Base-by-base conservation (phyloP, 1,140 invertebrate genomes). In the Cotesia vestalis region DNA sequence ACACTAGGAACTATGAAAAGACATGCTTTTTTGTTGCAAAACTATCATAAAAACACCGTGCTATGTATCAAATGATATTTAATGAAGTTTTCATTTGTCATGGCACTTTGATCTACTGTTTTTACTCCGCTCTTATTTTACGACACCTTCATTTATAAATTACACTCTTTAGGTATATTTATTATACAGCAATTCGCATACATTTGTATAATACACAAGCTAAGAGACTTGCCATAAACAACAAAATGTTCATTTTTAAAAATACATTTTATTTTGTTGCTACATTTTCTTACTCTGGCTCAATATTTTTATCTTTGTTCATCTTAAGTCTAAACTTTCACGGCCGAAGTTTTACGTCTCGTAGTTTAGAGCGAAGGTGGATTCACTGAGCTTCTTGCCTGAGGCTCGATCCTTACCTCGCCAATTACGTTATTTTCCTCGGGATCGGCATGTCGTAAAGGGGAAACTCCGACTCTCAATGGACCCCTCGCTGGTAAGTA, bases 81-180 rank as follows among this genome's bases (percentile, higher is more conserved):
- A 66, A 67, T 67, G 66, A 55, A 67, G 66, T 55, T 53, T 55
- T 55, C 66, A 67, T 67, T 67, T 67, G 66, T 67, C 66, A 67
- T 51, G 17, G 14, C 14, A 35, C 40, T 53, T 46, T 67, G 66
- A 67, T 67, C 51, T n/a, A 67, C 8, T 55, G 36, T 66, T 14
- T 40, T 38, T 66, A 51, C 51, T 36, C n/a, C 46, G 4, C 46
- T 51, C 59, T 34, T 57, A 20, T 17, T 57, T 57, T 14, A 57
- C n/a, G 4, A 46, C 40, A 46, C 40, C 40, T 46, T 46, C 40
- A 46, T 46, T 46, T 46, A 46, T 46, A 55, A 14, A 55, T 55
- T 55, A 4, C 53, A 55, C 53, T n/a, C 53, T n/a, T n/a, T n/a
- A 55, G 12, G 14, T 55, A 55, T 55, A 17, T 55, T n/a, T 55